A percentile compares a stretch with the other conserved stretches of the same genome.
These are phyloP conservation scores for Agriotes lineatus DNA, from an alignment of 2,888 invertebrate species.

Conservation along the genomic window DNA sequence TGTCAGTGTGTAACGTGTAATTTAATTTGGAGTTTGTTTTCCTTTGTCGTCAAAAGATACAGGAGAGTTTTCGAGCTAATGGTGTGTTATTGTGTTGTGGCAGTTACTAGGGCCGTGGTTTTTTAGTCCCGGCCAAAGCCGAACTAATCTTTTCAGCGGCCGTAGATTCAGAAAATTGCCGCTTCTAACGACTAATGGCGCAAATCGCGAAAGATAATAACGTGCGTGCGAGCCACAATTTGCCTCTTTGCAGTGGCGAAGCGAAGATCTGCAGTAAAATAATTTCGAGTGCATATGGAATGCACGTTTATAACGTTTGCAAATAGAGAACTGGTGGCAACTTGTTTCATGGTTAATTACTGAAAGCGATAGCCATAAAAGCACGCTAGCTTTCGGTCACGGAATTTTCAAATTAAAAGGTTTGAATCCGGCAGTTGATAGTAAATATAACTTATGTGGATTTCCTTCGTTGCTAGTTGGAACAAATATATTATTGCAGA, in stretches of 20 bases:
- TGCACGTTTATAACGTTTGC: conserved; percentile 8
- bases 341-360: conserved; percentile 27
- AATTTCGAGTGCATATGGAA: conserved; percentile 20
- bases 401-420: conserved; percentile 28
- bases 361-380: conserved; percentile 32
- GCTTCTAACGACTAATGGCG: background rate
- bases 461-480: too few species aligned
- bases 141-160: too few species aligned
- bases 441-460: background rate
- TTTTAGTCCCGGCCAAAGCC: too few species aligned
- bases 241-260: conserved; percentile 5
- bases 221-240: background rate
- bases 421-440: background rate
- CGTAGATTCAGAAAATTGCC: too few species aligned
- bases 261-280: conserved; percentile 1
- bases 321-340: conserved; percentile 18
- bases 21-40: conserved; percentile 6
- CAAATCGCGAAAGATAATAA: background rate
- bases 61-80: background rate
- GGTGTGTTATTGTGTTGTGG: background rate
- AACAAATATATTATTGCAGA: too few species aligned
- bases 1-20: conserved; percentile 8
- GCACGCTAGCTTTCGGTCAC: conserved; percentile 27
- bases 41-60: background rate
- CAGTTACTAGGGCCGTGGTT: too few species aligned